Conservation (phyloP, 2,888 invertebrate species). For the Drosophila meridiana region DNA sequence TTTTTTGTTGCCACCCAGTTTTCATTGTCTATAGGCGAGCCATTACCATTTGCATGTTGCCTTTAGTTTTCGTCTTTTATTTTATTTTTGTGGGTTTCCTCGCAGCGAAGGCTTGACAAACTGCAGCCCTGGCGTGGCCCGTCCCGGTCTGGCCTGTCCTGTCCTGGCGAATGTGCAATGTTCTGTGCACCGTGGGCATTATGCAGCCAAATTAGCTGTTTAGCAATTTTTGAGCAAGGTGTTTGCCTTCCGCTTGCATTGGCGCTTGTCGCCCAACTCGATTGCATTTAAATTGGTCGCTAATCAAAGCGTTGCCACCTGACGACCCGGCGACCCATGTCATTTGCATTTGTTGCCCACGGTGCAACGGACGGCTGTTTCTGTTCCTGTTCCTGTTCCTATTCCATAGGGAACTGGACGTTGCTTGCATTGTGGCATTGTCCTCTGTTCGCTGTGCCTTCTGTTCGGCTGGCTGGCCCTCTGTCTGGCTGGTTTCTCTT, state of each 20-base stretch:
- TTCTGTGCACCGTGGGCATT: constrained; percentile 54
- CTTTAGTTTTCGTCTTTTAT: constrained; percentile 27
- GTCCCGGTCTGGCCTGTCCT: constrained; percentile 12
- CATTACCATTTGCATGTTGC: constrained; percentile 71
- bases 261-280: constrained; percentile 40
- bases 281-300: constrained; percentile 78
- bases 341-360: constrained; percentile 74
- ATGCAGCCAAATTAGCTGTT: constrained; percentile 32
- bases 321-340: constrained; percentile 25
- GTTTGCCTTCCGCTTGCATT: constrained; percentile 28
- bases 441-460: constrained; percentile 37
- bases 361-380: constrained; percentile 39
- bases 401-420: constrained; percentile 54
- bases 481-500: constrained; percentile 25
- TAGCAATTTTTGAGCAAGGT: constrained; percentile 40
- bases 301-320: constrained; percentile 61
- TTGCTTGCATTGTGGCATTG: constrained; percentile 58
- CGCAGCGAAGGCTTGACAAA: constrained; percentile 67
- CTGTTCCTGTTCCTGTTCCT: constrained; percentile 4
- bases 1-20: constrained; percentile 36
- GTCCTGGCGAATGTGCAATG: constrained; percentile 52
- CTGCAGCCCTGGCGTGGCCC: constrained; percentile 53
- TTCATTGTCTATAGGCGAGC: constrained; percentile 56
- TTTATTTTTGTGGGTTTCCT: constrained; percentile 35
- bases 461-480: constrained; percentile 20